Conservation (phyloP, 2,797 vertebrate species). For the Galagoides demidoff region DNA sequence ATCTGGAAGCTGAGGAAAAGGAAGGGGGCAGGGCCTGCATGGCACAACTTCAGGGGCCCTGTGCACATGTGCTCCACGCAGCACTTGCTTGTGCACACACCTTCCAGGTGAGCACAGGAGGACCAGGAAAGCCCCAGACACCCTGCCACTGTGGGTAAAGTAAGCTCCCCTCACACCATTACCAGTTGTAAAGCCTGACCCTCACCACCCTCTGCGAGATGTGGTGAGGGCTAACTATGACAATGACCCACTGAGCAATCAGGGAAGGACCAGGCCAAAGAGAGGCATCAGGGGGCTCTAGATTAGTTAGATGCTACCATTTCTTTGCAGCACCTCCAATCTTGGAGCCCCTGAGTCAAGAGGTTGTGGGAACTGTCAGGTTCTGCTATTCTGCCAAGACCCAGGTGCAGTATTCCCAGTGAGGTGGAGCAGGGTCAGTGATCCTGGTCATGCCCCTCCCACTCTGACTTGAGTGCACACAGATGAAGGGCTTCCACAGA, state of each 20-base stretch:
- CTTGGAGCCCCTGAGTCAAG: background rate
- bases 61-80: rapidly evolving
- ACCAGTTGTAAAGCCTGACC: background rate
- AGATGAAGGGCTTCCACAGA: background rate
- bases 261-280: background rate
- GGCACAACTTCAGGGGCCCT: background rate
- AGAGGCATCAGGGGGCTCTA: background rate
- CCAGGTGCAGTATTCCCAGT: background rate
- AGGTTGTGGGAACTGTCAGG: background rate
- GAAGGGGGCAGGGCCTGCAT: rapidly evolving
- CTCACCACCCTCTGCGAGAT: background rate
- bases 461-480: too few species aligned
- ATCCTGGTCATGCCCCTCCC: background rate
- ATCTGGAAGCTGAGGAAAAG: background rate
- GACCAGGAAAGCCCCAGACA: background rate
- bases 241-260: background rate
- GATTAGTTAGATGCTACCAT: background rate
- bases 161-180: background rate
- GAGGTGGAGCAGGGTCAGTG: background rate
- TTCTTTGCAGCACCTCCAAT: background rate
- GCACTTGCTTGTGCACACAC: background rate
- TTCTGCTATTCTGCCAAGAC: background rate
- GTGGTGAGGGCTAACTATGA: background rate
- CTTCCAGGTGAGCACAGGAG: background rate
- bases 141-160: background rate